Conservation (phyloP, 2,113 vertebrate genomes). For the Hoplias malabaricus region DNA sequence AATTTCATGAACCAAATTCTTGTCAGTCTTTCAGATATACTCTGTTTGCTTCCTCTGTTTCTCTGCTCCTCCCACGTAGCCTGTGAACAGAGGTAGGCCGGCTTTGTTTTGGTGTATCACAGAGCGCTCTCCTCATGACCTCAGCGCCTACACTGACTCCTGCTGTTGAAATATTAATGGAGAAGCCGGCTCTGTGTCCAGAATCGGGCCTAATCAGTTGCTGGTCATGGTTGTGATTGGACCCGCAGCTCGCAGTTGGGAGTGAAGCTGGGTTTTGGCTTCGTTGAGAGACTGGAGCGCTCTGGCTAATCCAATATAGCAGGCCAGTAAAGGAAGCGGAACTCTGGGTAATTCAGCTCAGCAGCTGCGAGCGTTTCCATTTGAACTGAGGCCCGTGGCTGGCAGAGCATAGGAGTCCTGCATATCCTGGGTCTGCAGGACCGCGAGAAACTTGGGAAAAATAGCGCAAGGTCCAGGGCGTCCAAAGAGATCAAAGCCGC, state of each 20-base stretch:
- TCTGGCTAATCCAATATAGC: conserved; percentile 23
- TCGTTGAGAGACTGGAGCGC: background rate
- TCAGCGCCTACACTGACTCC: conserved; percentile 18
- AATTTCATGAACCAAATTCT: background rate
- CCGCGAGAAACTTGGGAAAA: background rate
- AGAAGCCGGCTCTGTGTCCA: background rate
- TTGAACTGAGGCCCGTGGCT: conserved; percentile 12
- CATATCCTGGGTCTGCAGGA: conserved; percentile 23
- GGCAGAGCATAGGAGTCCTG: background rate
- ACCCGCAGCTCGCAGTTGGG: background rate
- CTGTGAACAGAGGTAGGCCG: background rate
- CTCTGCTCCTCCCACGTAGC: background rate
- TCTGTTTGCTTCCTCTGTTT: background rate
- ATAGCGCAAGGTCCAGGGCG: conserved; percentile 7
- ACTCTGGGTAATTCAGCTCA: conserved; percentile 38
- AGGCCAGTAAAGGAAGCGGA: conserved; percentile 32
- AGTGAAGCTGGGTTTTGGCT: conserved; percentile 8
- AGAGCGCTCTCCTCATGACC: conserved; percentile 6
- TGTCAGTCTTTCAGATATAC: background rate
- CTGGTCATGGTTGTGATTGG: conserved; percentile 30
- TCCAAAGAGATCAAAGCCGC: conserved; percentile 42
- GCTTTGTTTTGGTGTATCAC: background rate
- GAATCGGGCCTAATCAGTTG: conserved; percentile 22
- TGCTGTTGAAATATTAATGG: conserved; percentile 29
- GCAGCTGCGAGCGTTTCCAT: conserved; percentile 14